Base-by-base conservation (phyloP, 2,113 vertebrate genomes). In the Tetrao urogallus region DNA sequence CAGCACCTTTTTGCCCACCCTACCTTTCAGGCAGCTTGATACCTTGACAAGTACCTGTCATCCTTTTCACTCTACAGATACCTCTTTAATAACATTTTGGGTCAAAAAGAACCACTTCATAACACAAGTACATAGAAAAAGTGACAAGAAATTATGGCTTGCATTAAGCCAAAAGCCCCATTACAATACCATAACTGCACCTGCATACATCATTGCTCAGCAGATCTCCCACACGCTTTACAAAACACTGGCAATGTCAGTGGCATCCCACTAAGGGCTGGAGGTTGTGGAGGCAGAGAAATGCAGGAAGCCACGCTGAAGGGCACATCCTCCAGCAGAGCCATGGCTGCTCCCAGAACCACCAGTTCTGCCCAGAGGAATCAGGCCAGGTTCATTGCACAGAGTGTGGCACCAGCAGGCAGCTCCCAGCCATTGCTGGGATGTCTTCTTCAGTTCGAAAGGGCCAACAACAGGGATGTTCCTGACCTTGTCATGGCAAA, bases 231-330 rank as follows among this genome's bases (percentile, higher is more conserved):
- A 1, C 4, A 32, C 0, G 5, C 65, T 61, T 60, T 3, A 50
- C 86, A 66, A 54, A 70, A 13, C 21, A 19, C 24, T 22, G 32
- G 1, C 28, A 32, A 32, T 3, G 12, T 34, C 83, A 57, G 10
- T 0, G 0, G 3, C 15, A 5, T 40, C 60, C 25, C 8, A 2
- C 2, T 40, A 60, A 47, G 0, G 36, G 48, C 56, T 60, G 64
- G 67, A 11, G 74, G 60, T 65, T 0, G 0, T 10, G 9, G 57
- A 58, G 30, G 5, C 13, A 30, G 30, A 84, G 22, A 76, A 65
- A 58, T 14, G 18, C 38, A 66, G 43, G 38, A 0, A 0, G 7
- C 40, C 25, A 84, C 52, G 27, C 20, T 58, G 13, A 30, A 73
- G 71, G 74, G 60, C 43, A 48, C 0, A 0, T 40, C 58, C 14